Base-by-base conservation (phyloP, 2,888 invertebrate genomes). In the Dolichomitus sp. region DNA sequence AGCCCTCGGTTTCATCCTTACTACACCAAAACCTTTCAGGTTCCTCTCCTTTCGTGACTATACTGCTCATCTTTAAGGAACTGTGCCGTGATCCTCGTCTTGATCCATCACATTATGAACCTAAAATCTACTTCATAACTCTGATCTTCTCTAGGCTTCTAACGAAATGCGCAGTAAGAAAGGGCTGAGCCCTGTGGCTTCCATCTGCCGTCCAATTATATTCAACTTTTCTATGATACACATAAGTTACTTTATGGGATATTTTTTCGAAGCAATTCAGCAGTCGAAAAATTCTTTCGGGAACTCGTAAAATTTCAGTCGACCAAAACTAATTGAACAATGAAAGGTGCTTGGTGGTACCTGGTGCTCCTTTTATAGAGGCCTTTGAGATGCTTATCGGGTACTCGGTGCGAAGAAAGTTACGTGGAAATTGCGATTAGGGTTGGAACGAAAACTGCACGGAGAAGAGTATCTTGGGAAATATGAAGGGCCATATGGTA, bases 1-100 rank as follows among this genome's bases (percentile, higher is more conserved):
- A 88, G 86, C 85, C 88, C 87, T 87, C 61, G 23, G 59, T 77
- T 87, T 59, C 81, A 42, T 65, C 57, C 78, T 73, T 57, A 50
- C 65, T 33, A 37, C 12, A 66, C 65, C 57, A 57, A 40, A 83
- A 81, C 80, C 61, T 66, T 84, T 77, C 50, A 57, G 45, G 40
- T 42, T 75, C 37, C 37, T 76, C 54, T 52, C 57, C 57, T 78
- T 75, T 73, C 61, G 78, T 78, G 74, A 79, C 84, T 80, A 74
- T 79, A 81, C 78, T 63, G 87, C 78, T 69, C 59, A 70, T 54
- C 69, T 73, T 37, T 68, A 63, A 68, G 63, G 42, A 68, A 73
- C 61, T 52, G 33, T 59, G 73, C 73, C 63, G 73, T 57, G 59
- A 52, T 45, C 63, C 69, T 61, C 52, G 70, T 72, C 75, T 79